Conservation (phyloP, 2,797 vertebrate genomes). For the Halcyon badia region DNA sequence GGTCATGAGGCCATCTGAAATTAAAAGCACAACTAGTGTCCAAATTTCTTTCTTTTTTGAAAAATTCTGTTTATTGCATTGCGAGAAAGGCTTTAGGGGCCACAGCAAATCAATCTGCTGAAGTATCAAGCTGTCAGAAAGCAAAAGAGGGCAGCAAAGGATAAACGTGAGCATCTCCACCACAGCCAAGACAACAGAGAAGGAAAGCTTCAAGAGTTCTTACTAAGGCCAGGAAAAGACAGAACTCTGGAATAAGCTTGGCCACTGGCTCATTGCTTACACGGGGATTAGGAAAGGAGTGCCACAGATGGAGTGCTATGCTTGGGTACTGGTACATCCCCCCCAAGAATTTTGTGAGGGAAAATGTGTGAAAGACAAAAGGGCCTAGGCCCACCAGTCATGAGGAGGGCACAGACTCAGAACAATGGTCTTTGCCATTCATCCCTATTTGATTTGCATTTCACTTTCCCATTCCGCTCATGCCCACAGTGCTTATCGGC, state of each 20-base stretch:
- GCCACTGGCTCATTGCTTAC: background rate
- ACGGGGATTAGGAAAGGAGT: accelerated
- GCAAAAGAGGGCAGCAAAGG: conserved; percentile 41
- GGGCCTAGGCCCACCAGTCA: too few species aligned
- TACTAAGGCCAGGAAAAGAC: background rate
- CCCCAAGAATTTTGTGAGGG: background rate
- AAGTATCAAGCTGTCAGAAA: background rate
- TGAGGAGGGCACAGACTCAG: too few species aligned
- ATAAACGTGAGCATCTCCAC: background rate
- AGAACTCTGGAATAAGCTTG: accelerated
- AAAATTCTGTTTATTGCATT: background rate
- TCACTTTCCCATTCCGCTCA: background rate
- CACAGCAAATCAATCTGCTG: background rate
- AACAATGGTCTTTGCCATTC: background rate
- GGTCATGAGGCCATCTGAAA: background rate
- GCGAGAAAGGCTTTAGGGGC: background rate
- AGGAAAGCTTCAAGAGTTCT: background rate
- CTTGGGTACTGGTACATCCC: accelerated
- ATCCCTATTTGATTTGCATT: background rate
- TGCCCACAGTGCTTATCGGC: background rate
- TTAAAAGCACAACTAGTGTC: background rate
- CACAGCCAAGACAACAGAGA: background rate
- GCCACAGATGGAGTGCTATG: accelerated
- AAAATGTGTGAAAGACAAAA: accelerated
- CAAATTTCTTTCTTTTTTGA: too few species aligned